Evolutionary conservation across 2,888 invertebrate species (phyloP).

Genomic region (Coecobrya sp.): DNA sequence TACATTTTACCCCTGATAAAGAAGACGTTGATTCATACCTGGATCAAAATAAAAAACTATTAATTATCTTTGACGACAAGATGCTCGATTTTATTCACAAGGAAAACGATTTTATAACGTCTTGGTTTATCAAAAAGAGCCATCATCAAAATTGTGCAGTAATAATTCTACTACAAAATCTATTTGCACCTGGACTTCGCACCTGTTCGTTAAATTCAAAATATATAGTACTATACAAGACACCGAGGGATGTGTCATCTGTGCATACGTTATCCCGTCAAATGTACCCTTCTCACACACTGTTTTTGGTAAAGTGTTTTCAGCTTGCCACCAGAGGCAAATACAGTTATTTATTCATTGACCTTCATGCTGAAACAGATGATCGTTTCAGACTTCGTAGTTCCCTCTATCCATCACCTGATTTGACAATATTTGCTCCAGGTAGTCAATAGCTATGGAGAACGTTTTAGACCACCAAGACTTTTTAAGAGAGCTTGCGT

Average conservation of each 20-base stretch:
- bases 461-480: background rate
- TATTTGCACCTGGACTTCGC: background rate
- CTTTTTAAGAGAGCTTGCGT: background rate
- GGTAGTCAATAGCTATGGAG: background rate
- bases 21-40: background rate
- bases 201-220: slow-evolving; percentile 5
- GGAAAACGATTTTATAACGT: slow-evolving; percentile 10
- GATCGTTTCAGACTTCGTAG: background rate
- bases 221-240: background rate
- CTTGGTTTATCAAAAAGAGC: background rate
- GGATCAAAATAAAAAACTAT: background rate
- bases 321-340: background rate
- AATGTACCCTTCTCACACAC: background rate
- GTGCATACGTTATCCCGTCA: background rate
- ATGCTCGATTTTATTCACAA: background rate
- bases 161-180: background rate
- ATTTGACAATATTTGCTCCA: background rate
- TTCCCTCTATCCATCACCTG: background rate
- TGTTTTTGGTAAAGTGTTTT: slow-evolving; percentile 6
- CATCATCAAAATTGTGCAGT: background rate
- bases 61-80: slow-evolving; percentile 3
- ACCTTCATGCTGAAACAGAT: background rate
- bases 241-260: background rate
- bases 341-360: background rate
- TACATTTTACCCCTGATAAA: background rate